These are phyloP conservation scores for Rhynchotus rufescens DNA, from an alignment of 2,797 vertebrate species.

Conservation along the genomic window DNA sequence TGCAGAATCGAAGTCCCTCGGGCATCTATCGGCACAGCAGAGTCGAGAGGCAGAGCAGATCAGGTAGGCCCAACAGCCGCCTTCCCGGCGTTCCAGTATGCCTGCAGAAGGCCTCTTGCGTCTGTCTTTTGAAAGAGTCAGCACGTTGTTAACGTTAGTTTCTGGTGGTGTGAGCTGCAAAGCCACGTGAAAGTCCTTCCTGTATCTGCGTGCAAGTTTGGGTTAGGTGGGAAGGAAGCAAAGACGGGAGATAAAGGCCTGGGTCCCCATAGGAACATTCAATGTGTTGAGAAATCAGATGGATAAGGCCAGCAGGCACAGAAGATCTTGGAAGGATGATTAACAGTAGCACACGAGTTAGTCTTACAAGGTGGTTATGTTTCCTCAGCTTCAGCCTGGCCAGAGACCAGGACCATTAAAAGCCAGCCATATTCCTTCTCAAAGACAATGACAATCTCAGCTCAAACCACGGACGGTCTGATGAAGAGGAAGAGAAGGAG, in stretches of 20 bases:
- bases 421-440: not conserved
- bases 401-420: not conserved
- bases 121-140: not conserved
- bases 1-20: constrained; percentile 83
- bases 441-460: not conserved
- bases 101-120: not conserved
- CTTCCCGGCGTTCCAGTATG: not conserved
- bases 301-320: not conserved
- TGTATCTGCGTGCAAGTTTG: not conserved
- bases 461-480: fast-evolving
- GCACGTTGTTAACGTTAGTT: not conserved
- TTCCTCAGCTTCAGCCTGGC: constrained; percentile 38
- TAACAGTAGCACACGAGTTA: not conserved
- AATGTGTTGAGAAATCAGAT: not conserved
- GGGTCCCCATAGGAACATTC: not conserved
- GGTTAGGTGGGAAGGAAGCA: constrained; percentile 8
- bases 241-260: not conserved
- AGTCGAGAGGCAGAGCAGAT: constrained; percentile 81
- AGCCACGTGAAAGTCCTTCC: not conserved
- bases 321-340: not conserved
- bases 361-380: not conserved
- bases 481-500: constrained; percentile 38
- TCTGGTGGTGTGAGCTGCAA: not conserved
- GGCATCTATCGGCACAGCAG: constrained; percentile 81
- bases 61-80: constrained; percentile 75